phyloP scores from a whole-genome alignment of 2,797 vertebrate genomes.

The Cyclopterus lumpus region DNA sequence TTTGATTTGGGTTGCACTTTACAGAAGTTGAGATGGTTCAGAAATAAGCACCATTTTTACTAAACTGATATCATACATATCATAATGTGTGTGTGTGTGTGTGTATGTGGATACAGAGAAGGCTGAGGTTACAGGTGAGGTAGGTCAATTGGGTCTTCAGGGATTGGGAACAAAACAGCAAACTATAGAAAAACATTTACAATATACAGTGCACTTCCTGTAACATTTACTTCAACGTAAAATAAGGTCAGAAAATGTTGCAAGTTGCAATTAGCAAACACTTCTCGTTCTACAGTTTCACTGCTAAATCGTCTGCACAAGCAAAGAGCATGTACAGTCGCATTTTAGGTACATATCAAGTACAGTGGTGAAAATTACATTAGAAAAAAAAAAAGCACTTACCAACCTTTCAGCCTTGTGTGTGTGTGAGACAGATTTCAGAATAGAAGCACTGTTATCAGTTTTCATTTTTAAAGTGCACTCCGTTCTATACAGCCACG shows the following conservation, averaged over 20 bases:
- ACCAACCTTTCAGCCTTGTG: neutral
- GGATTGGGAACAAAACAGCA: conserved; percentile 20
- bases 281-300: conserved; percentile 18
- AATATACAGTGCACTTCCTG: conserved; percentile 25
- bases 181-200: conserved; percentile 26
- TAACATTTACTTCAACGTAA: conserved; percentile 31
- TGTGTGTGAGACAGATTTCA: conserved; percentile 1
- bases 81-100: neutral
- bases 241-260: conserved; percentile 23
- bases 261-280: neutral
- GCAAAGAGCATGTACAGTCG: conserved; percentile 35
- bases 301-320: conserved; percentile 25
- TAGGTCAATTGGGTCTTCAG: conserved; percentile 62
- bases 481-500: neutral
- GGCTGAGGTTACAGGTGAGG: conserved; percentile 67
- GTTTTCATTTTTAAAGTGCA: conserved; percentile 11
- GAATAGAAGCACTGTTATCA: neutral
- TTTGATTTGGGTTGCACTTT: conserved; percentile 4
- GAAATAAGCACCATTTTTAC: conserved; percentile 18
- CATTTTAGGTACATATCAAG: conserved; percentile 32
- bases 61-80: neutral
- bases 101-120: conserved; percentile 40
- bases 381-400: conserved; percentile 10
- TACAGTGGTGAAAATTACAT: conserved; percentile 14
- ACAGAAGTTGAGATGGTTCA: neutral